A percentile compares a stretch with the other conserved stretches of the same genome.
phyloP scores from a whole-genome alignment of 2,113 vertebrate genomes.

The Leuciscus idus region DNA sequence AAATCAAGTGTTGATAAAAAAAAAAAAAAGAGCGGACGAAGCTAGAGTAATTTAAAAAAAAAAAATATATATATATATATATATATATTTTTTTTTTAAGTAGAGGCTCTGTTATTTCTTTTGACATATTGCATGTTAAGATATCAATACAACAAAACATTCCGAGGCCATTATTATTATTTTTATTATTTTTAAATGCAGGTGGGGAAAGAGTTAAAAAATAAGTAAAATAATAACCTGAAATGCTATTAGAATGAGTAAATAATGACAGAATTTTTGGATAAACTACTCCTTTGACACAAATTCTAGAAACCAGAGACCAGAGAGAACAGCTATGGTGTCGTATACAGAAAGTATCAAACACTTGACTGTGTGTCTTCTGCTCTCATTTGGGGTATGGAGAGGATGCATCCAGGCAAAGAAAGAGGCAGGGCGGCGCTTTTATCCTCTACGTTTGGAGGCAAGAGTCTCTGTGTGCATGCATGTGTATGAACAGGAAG shows the following conservation, averaged over 20 bases:
- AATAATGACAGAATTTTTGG: not conserved
- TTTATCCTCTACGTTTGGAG: slow-evolving; percentile 85
- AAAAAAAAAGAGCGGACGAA: too few species aligned
- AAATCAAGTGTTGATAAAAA: too few species aligned
- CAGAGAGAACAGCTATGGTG: not conserved
- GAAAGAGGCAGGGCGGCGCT: slow-evolving; percentile 72
- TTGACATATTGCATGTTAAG: too few species aligned
- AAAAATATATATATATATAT: too few species aligned
- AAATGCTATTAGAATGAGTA: not conserved
- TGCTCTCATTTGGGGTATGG: slow-evolving; percentile 4
- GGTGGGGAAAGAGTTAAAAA: too few species aligned
- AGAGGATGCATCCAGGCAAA: slow-evolving; percentile 34
- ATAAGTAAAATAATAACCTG: not conserved
- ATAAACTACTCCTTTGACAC: not conserved
- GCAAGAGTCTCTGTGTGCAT: slow-evolving; percentile 78
- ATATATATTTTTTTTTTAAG: too few species aligned
- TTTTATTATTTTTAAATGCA: too few species aligned
- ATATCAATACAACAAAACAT: too few species aligned
- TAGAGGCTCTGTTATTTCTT: too few species aligned
- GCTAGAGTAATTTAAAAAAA: too few species aligned
- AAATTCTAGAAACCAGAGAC: not conserved
- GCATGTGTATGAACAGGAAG: slow-evolving; percentile 81
- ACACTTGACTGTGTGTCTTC: slow-evolving; percentile 10
- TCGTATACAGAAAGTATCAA: not conserved
- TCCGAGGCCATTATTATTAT: too few species aligned